Evolutionary conservation across 2,888 invertebrate species (phyloP), one percentile per base, ranked within the genome.

Genomic region (Bimastos eiseni): DNA sequence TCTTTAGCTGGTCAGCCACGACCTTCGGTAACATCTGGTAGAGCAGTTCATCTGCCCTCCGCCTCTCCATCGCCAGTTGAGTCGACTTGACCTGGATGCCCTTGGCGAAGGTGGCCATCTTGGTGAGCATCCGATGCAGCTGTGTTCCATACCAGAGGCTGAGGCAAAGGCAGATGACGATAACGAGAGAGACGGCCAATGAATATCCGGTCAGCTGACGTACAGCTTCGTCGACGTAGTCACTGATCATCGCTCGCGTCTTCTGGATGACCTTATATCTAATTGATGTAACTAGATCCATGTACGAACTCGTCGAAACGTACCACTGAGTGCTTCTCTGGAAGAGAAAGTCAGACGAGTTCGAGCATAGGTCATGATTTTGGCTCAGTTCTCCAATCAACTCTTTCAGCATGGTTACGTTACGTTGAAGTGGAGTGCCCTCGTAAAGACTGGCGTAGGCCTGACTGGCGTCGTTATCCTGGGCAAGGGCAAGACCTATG

Each of bases 1-100:
- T 49, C 70, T 90, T 90, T 83, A 92, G 90, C 89, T 92, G 91
- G 21, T 92, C 90, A n/a, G 91, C 91, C 24, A 92, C 91, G 21
- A 90, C 70, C 36, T 41, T 37, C 44, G 92, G 92, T n/a, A 92
- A 36, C 92, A 92, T 92, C 90, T 92, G 91, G 83, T 90, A 91
- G 83, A 92, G 89, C 21, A 92, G 91, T 1, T 86, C 37, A 55
- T 92, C 91, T 41, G 92, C 92, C 44, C 90, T 88, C 88, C 88
- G 55, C 34, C 90, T 89, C 83, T 92, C 92, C 33, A 89, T 88
- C 84, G 89, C 49, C 90, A 92, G 88, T 55, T 92, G 90, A 21
- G 41, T 89, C 30, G 91, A 90, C 88, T 92, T 92, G n/a, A 86
- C 44, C 90, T 90, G 89, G 30, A 90, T n/a, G 38, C 88, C 36